phyloP scores from a whole-genome alignment of 1,140 invertebrate genomes.

The Cotesia chilonis region DNA sequence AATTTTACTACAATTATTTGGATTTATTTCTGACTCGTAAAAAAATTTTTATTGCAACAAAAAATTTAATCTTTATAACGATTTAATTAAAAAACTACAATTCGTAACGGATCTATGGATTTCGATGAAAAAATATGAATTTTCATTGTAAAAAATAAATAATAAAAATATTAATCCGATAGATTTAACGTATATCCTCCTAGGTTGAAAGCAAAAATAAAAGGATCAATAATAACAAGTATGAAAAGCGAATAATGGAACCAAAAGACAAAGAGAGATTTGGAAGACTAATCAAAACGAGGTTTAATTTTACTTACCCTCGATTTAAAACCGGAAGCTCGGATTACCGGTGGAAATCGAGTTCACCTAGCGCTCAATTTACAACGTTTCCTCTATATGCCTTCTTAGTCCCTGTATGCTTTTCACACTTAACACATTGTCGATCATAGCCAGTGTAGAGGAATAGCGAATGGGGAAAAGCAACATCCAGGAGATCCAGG shows the following conservation, averaged over 20 bases:
- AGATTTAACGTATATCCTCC: no score
- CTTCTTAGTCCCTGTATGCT: constrained; percentile 55
- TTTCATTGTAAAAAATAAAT: no score
- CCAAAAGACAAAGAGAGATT: constrained; percentile 19
- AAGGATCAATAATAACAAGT: constrained; percentile 16
- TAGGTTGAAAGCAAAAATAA: constrained; percentile 4
- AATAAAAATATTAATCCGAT: no score
- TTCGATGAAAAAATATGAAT: no score
- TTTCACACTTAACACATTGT: not conserved
- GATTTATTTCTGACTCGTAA: no score
- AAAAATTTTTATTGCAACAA: no score
- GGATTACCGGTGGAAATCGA: constrained; percentile 63
- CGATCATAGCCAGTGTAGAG: not conserved
- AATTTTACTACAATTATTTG: no score
- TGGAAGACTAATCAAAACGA: constrained; percentile 40
- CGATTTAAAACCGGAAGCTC: constrained; percentile 54
- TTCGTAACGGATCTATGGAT: no score
- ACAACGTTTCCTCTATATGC: constrained; percentile 65
- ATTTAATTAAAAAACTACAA: no score
- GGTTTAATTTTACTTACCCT: constrained; percentile 35
- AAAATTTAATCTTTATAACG: no score
- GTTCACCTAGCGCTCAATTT: constrained; percentile 61
- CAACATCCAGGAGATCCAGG: not conserved
- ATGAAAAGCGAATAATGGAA: constrained; percentile 8
- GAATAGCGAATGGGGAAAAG: not conserved